Conservation (phyloP, 2,113 vertebrate genomes). For the Pelobates fuscus region DNA sequence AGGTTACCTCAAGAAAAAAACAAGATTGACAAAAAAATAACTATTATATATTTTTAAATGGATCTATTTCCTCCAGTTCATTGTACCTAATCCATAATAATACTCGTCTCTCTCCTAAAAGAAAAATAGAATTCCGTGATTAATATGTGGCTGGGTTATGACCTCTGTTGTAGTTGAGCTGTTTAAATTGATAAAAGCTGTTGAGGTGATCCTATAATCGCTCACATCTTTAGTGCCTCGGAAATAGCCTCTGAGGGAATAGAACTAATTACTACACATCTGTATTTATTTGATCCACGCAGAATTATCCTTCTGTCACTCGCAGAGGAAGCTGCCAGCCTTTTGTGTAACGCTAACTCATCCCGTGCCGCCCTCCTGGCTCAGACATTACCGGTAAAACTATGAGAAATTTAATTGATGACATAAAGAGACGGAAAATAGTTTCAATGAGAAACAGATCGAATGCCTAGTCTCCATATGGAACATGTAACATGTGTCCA, state of each 20-base stretch:
- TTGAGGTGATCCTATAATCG: conserved; percentile 89
- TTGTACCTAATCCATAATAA: conserved; percentile 1
- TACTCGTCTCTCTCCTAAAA: background rate
- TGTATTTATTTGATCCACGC: conserved; percentile 99
- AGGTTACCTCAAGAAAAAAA: too few species aligned
- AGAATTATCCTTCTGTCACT: conserved; percentile 99
- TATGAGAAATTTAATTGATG: conserved; percentile 87
- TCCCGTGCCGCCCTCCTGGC: conserved; percentile 91
- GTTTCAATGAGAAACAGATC: conserved; percentile 12
- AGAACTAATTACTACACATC: conserved; percentile 99
- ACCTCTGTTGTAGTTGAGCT: conserved; percentile 93
- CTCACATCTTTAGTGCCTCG: conserved; percentile 93
- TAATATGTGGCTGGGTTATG: conserved; percentile 90
- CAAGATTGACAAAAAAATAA: background rate
- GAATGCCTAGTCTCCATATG: background rate
- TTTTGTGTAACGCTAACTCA: conserved; percentile 90
- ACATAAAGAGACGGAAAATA: conserved; percentile 66
- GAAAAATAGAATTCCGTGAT: conserved; percentile 72
- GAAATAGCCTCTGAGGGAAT: conserved; percentile 97
- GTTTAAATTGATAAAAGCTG: conserved; percentile 98
- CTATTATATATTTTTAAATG: conserved; percentile 5
- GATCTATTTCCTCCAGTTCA: background rate
- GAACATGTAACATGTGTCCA: background rate
- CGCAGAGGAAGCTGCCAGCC: conserved; percentile 88
- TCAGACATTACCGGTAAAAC: conserved; percentile 81